Conservation (phyloP, 1,140 invertebrate genomes). For the Ostrea denselamellosa region DNA sequence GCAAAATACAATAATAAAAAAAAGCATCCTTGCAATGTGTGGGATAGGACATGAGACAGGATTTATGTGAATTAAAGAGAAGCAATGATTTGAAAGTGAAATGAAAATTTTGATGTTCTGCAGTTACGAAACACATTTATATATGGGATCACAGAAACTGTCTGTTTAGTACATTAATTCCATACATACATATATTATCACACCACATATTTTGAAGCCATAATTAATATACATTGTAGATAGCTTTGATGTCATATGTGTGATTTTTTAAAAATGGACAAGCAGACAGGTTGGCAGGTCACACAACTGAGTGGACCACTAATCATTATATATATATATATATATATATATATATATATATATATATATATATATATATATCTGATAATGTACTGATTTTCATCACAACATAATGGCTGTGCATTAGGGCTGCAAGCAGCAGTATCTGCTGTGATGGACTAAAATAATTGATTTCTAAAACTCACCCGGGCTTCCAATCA, state of each 20-base stretch:
- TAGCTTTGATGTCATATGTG: neutral
- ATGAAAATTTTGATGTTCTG: too few species aligned
- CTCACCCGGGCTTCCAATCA: constrained; percentile 23
- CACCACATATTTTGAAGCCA: too few species aligned
- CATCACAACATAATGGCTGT: neutral
- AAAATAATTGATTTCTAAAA: constrained; percentile 14
- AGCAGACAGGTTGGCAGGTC: neutral
- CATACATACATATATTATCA: too few species aligned
- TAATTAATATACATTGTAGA: neutral
- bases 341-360: too few species aligned
- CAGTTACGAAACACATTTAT: too few species aligned
- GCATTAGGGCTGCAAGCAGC: neutral
- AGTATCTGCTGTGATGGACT: neutral
- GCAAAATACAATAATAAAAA: neutral
- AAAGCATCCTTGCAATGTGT: neutral
- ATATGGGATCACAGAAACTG: too few species aligned
- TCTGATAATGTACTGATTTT: neutral
- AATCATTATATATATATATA: too few species aligned
- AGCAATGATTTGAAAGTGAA: neutral
- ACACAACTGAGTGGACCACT: too few species aligned
- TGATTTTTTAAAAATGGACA: neutral
- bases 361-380: too few species aligned
- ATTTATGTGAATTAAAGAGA: neutral
- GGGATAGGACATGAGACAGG: neutral
- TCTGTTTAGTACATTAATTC: too few species aligned